phyloP scores from a whole-genome alignment of 2,113 vertebrate species.

The Lutjanus erythropterus region DNA sequence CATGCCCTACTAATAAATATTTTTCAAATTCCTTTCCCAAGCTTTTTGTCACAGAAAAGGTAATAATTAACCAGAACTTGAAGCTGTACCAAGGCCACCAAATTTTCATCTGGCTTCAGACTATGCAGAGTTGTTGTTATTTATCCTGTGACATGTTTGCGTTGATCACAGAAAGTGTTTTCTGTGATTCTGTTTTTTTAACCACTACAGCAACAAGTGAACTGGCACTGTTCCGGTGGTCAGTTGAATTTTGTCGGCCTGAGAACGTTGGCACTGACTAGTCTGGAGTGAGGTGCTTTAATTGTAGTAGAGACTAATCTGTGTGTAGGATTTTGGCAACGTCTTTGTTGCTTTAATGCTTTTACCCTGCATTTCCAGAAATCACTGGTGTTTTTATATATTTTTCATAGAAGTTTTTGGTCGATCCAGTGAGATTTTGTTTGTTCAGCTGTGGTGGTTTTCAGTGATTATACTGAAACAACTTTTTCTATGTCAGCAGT shows the following conservation, averaged over 20 bases:
- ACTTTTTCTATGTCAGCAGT: too few relatives aligned
- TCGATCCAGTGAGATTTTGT: neutral
- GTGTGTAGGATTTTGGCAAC: neutral
- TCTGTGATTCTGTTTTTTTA: too few relatives aligned
- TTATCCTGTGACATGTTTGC: conserved; percentile 18
- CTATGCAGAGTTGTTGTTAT: neutral
- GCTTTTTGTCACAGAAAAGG: neutral
- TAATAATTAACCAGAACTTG: neutral
- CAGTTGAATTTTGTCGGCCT: neutral
- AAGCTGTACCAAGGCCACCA: neutral
- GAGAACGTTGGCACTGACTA: neutral
- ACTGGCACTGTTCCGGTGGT: neutral
- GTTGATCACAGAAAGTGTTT: conserved; percentile 33
- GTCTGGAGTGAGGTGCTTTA: neutral
- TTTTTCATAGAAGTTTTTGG: neutral
- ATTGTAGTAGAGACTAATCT: neutral
- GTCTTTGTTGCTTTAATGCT: neutral
- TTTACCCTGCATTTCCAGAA: neutral
- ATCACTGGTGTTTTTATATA: neutral
- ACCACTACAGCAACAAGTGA: conserved; percentile 47
- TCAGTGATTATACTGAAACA: too few relatives aligned
- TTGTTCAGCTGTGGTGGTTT: neutral
- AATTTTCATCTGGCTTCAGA: neutral
- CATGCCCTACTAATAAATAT: neutral
- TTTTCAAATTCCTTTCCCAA: neutral